Conservation (phyloP, 2,113 vertebrate genomes). For the Lepidothrix coronata region DNA sequence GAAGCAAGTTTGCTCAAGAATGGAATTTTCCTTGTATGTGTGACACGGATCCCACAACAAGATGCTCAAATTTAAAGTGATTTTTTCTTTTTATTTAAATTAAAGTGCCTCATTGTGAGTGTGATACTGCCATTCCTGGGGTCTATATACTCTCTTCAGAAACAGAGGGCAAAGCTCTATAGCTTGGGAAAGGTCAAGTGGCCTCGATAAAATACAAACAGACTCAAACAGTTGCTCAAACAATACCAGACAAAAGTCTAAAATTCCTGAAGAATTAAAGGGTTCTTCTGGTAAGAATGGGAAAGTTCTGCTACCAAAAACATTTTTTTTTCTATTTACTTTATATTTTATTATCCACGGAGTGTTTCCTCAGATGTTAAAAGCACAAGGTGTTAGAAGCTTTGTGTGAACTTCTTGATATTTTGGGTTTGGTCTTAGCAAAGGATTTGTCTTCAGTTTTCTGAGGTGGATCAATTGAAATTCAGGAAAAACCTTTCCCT, state of each 20-base stretch:
- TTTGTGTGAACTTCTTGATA: background rate
- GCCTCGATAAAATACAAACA: constrained; percentile 19
- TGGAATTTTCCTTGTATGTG: background rate
- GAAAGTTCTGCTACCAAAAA: background rate
- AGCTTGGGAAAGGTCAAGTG: constrained; percentile 22
- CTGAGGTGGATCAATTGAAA: background rate
- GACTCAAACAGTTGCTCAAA: constrained; percentile 1
- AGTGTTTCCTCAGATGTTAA: background rate
- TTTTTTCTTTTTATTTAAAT: background rate
- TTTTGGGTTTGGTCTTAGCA: background rate
- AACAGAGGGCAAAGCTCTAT: background rate
- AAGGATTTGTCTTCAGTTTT: background rate
- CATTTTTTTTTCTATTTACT: background rate
- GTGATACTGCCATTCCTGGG: background rate
- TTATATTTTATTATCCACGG: background rate
- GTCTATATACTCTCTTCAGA: background rate
- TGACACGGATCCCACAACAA: background rate
- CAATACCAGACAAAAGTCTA: background rate
- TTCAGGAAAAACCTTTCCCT: background rate
- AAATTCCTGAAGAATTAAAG: background rate
- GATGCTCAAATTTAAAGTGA: background rate
- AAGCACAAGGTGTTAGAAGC: background rate
- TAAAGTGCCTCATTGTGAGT: background rate
- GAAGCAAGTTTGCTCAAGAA: background rate
- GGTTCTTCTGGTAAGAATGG: background rate